These are phyloP conservation scores for Drosophila ezoana DNA, from an alignment of 2,888 invertebrate genomes.

Conservation along the genomic window DNA sequence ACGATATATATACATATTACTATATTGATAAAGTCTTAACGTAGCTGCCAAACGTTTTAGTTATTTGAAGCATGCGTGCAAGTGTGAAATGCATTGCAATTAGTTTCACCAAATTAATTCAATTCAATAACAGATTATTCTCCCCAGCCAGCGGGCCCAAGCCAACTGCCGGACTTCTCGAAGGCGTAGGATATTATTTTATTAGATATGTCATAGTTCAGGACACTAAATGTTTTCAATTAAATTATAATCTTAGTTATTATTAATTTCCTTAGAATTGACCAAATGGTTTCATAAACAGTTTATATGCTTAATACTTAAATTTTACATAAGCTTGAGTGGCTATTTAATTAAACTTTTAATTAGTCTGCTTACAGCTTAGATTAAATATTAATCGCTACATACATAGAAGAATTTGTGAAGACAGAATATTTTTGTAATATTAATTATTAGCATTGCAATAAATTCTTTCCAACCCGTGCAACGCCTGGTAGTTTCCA, in stretches of 20 bases:
- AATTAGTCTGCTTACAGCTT: no score
- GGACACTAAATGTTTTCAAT: neutral
- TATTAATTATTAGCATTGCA: no score
- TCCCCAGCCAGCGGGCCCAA: no score
- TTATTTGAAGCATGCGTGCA: neutral
- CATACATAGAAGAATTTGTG: no score
- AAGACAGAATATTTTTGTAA: no score
- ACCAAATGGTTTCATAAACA: neutral
- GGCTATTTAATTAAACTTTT: no score
- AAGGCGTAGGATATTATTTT: neutral
- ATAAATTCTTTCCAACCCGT: no score
- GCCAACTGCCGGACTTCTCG: no score
- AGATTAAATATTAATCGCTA: no score
- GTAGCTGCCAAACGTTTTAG: slow-evolving; percentile 7
- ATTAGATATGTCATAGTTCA: neutral
- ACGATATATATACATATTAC: neutral
- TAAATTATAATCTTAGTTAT: neutral
- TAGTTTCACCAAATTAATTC: slow-evolving; percentile 3
- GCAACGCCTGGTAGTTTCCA: no score
- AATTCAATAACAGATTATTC: slow-evolving; percentile 2
- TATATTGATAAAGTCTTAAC: neutral
- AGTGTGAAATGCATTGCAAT: slow-evolving; percentile 24
- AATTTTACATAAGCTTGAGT: no score
- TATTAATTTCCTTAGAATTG: neutral
- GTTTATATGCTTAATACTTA: no score